A percentile compares a stretch with the other conserved stretches of the same genome.
Conservation (phyloP, 2,888 invertebrate species). For the Acrobasis repandana region DNA sequence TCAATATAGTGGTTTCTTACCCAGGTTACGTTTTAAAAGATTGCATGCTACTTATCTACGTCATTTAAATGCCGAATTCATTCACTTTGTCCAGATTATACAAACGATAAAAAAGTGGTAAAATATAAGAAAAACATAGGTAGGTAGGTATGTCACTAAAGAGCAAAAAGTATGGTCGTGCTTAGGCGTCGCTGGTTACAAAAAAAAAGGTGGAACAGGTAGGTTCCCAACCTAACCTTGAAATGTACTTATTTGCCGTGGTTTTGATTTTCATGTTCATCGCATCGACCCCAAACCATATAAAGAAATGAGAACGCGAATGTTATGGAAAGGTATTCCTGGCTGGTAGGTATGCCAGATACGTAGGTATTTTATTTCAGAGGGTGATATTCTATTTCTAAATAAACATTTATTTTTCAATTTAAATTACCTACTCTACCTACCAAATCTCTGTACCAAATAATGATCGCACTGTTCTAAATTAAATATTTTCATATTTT, state of each 20-base stretch:
- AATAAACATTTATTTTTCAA: too few species aligned
- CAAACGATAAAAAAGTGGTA: conserved; percentile 5
- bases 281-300: too few species aligned
- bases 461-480: too few species aligned
- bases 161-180: neutral
- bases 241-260: neutral
- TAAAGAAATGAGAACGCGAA: too few species aligned
- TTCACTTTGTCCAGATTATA: neutral
- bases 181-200: neutral
- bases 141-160: neutral
- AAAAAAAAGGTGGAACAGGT: neutral
- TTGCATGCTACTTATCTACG: neutral
- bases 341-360: too few species aligned
- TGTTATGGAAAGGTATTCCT: too few species aligned
- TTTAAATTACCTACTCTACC: too few species aligned
- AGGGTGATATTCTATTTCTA: too few species aligned
- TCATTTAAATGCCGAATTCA: neutral
- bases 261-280: neutral
- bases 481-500: too few species aligned
- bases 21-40: neutral
- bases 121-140: neutral
- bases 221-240: neutral
- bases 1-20: conserved; percentile 6
- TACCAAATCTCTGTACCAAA: too few species aligned
- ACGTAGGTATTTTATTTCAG: too few species aligned